phyloP scores from a whole-genome alignment of 2,797 vertebrate species.

The Geotrypetes seraphini region DNA sequence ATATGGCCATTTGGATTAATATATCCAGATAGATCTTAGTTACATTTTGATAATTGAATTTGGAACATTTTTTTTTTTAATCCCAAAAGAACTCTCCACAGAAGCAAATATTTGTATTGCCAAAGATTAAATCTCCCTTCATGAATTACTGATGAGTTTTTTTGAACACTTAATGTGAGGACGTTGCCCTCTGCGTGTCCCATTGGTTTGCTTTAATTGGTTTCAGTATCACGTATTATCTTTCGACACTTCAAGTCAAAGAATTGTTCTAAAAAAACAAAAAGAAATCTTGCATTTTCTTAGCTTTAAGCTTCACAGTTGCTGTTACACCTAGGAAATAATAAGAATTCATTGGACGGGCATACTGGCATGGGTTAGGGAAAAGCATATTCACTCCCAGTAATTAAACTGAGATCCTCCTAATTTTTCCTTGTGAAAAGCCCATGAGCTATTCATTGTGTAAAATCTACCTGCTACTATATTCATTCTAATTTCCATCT shows the following conservation, averaged over 20 bases:
- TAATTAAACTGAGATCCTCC: conserved; percentile 5
- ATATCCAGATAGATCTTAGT: too few relatives aligned
- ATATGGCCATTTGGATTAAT: too few relatives aligned
- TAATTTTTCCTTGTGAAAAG: neutral
- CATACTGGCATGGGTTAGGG: conserved; percentile 1
- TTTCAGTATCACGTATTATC: neutral
- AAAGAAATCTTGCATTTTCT: neutral
- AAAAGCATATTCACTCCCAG: neutral
- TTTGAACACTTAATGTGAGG: neutral
- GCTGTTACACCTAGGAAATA: neutral
- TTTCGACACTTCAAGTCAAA: neutral
- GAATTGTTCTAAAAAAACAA: too few relatives aligned
- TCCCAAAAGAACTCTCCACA: too few relatives aligned
- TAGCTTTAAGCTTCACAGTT: neutral
- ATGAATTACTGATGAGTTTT: too few relatives aligned
- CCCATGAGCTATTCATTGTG: neutral
- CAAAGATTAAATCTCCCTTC: too few relatives aligned
- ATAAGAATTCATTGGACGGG: conserved; percentile 3
- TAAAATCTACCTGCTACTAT: neutral
- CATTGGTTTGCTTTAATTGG: neutral
- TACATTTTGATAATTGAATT: too few relatives aligned
- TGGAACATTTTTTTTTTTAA: too few relatives aligned
- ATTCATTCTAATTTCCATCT: neutral
- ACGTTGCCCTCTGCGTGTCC: neutral
- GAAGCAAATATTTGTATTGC: too few relatives aligned